Evolutionary conservation across 2,797 vertebrate genomes (phyloP), one percentile per base, ranked within the genome.

Genomic region (Danio choprae): DNA sequence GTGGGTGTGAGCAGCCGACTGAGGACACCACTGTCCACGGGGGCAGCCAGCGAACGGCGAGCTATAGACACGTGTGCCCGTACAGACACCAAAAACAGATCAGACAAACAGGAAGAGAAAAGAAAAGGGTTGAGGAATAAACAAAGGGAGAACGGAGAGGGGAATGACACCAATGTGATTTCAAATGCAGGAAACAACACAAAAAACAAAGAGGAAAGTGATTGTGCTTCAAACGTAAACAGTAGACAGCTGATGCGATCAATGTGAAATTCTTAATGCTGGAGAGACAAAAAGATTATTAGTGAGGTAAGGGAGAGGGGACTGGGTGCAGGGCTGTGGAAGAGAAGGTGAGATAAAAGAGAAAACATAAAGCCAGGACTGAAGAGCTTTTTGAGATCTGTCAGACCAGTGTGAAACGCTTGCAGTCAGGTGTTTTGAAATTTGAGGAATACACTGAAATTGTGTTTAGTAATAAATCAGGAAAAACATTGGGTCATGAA

Each of bases 1-100:
- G 96, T 97, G 88, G 96, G 97, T 84, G 94, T 92, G 83, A 98
- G 95, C 87, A 98, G 94, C 84, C 95, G 95, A 92, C 90, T 96
- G 94, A 97, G 93, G 90, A 96, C 86, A 87, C 91, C 94, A 94
- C 93, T 95, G 83, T 97, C 96, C 95, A 94, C 88, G 87, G 94
- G 89, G 92, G 87, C 90, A 89, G 89, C 87, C 87, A 91, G 90
- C 85, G 93, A 91, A 87, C 92, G 95, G 83, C 90, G 95, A 92
- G 93, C 96, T 98, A 92, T 89, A 91, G 81, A 88, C 87, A 68
- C 85, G 70, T 70, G 80, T 60, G 74, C 80, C 81, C 77, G 12
- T 40, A 83, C 73, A 62, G 55, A 51, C 86, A 83, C 89, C 80
- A 88, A 81, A 48, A 79, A 81, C n/a, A 84, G 87, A 88, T 87